Base-by-base conservation (phyloP, 2,797 vertebrate species). In the Spinus olivaceus region DNA sequence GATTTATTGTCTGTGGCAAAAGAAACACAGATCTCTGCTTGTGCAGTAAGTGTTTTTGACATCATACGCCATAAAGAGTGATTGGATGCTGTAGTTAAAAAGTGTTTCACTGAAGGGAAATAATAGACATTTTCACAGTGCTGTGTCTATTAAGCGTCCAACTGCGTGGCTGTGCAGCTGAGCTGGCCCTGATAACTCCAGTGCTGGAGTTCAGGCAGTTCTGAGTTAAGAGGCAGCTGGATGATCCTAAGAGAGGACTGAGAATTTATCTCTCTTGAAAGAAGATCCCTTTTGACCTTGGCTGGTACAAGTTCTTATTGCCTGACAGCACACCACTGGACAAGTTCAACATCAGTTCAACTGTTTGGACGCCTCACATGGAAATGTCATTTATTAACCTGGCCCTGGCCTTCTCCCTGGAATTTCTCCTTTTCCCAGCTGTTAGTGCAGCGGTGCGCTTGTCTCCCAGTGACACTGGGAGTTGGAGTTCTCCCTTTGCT, bases 1-100 rank as follows among this genome's bases (percentile, higher is more conserved):
- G 98, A 98, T 98, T 98, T 98, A 98, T 98, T 98, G 97, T 98
- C 97, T 98, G 97, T 98, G 97, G 98, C 97, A 98, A 98, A 98
- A 97, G 97, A 98, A 98, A 98, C 97, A 98, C 95, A 97, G 97
- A 96, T 98, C 97, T 98, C 96, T 93, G 93, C 96, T 96, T 96
- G 77, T 95, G 83, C 92, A 89, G 81, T 98, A 98, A 98, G 96
- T 97, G 96, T 95, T 98, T 98, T 96, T 98, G 98, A 98, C 98
- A 98, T 97, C 94, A 54, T 83, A 96, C 46, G 54, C 92, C 14
- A 59, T 94, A 95, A 94, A 97, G 96, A 86, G 81, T 95, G 97
- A 97, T 60, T 93, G 92, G 95, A 89, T 95, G 61, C 88, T 92
- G 71, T 92, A 92, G 94, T 90, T 96, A 94, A 86, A 71, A 97